A percentile compares a stretch with the other conserved stretches of the same genome.
phyloP scores from a whole-genome alignment of 2,888 invertebrate genomes.

The Cephus rjabovi region DNA sequence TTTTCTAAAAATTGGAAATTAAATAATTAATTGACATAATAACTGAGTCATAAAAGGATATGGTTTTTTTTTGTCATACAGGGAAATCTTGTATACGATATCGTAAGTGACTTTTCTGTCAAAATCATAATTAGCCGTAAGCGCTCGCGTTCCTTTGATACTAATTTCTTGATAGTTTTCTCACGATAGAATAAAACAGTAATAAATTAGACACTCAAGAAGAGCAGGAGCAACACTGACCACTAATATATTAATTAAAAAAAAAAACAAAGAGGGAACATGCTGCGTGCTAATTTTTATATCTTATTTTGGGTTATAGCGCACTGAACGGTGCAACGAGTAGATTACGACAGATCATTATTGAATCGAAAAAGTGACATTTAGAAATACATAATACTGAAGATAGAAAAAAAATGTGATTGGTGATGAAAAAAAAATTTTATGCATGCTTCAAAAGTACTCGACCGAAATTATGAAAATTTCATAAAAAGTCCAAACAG shows the following conservation, averaged over 20 bases:
- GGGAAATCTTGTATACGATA: too few relatives aligned
- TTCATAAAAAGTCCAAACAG: too few relatives aligned
- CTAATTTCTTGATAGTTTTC: neutral
- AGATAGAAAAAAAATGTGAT: too few relatives aligned
- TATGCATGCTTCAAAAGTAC: too few relatives aligned
- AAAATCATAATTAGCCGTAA: neutral
- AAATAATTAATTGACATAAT: too few relatives aligned
- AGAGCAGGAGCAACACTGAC: conserved; percentile 47
- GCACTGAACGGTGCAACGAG: conserved; percentile 10
- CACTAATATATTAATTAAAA: conserved; percentile 27
- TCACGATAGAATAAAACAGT: neutral
- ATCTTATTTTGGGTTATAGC: conserved; percentile 29
- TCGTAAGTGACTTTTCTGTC: too few relatives aligned
- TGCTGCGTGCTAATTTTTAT: conserved; percentile 56
- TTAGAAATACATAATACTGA: neutral
- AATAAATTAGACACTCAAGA: conserved; percentile 8
- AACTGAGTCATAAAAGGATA: too few relatives aligned
- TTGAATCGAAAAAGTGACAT: too few relatives aligned
- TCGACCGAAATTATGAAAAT: too few relatives aligned
- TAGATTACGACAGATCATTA: neutral
- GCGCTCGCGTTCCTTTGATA: neutral
- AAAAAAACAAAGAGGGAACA: conserved; percentile 34
- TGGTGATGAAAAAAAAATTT: too few relatives aligned
- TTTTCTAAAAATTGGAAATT: too few relatives aligned
- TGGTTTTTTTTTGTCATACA: too few relatives aligned